These are phyloP conservation scores for Neuroscelio doddi DNA, from an alignment of 2,888 invertebrate species.

Conservation along the genomic window DNA sequence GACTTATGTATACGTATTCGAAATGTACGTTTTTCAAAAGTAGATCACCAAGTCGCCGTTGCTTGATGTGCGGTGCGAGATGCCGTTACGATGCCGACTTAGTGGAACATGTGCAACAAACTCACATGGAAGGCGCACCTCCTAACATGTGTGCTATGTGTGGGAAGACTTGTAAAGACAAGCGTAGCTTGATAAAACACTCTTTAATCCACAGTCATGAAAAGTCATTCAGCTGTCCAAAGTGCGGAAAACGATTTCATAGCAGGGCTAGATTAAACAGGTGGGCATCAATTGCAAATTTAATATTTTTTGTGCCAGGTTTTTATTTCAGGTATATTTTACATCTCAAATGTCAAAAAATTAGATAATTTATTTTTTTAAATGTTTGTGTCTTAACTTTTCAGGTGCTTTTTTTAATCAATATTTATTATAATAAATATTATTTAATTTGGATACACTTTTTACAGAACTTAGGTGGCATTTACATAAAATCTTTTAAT, in stretches of 20 bases:
- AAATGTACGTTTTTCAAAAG: slow-evolving; percentile 44
- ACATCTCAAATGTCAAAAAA: too few relatives aligned
- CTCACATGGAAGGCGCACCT: slow-evolving; percentile 77
- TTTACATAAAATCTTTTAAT: too few relatives aligned
- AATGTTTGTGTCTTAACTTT: too few relatives aligned
- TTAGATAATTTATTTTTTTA: too few relatives aligned
- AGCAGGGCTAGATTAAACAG: slow-evolving; percentile 77
- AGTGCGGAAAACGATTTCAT: slow-evolving; percentile 82
- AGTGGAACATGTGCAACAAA: slow-evolving; percentile 77
- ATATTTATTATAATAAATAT: too few relatives aligned
- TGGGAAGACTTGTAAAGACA: slow-evolving; percentile 80
- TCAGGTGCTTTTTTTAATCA: too few relatives aligned
- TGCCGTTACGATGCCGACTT: slow-evolving; percentile 78
- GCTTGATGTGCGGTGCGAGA: slow-evolving; percentile 79
- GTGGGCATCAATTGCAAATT: too few relatives aligned
- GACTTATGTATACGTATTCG: background rate
- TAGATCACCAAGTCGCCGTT: slow-evolving; percentile 72
- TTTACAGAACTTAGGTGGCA: too few relatives aligned
- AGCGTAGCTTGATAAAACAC: slow-evolving; percentile 79
- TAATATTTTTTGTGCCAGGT: too few relatives aligned
- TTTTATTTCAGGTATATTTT: too few relatives aligned
- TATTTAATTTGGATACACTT: too few relatives aligned
- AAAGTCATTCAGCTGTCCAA: slow-evolving; percentile 78
- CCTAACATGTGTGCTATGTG: slow-evolving; percentile 80
- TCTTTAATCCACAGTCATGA: slow-evolving; percentile 81